phyloP scores from a whole-genome alignment of 2,888 invertebrate genomes.

The Mythimna ferrago region DNA sequence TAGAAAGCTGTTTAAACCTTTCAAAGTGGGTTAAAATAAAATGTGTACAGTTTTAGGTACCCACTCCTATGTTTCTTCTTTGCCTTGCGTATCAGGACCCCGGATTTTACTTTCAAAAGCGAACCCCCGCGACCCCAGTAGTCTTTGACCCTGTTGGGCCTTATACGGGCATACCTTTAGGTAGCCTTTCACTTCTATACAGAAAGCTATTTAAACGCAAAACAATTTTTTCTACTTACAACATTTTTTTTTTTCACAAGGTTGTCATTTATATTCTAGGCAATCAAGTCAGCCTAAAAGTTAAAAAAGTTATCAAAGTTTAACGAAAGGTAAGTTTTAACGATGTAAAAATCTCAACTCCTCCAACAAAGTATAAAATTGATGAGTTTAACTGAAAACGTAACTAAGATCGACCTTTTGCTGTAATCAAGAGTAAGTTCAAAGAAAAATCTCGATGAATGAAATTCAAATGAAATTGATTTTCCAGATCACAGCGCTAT shows the following conservation, averaged over 20 bases:
- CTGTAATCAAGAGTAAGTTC: slow-evolving; percentile 42
- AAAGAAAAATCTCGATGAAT: slow-evolving; percentile 42
- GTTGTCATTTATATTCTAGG: background rate
- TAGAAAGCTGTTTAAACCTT: no score
- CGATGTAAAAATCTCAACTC: slow-evolving; percentile 15
- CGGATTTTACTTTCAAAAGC: no score
- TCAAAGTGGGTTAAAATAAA: no score
- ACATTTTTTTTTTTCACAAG: background rate
- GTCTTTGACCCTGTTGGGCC: no score
- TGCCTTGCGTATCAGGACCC: no score
- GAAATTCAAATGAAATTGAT: slow-evolving; percentile 52
- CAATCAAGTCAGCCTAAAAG: slow-evolving; percentile 15
- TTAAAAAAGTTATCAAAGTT: slow-evolving; percentile 7
- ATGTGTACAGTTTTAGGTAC: no score
- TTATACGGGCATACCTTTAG: no score
- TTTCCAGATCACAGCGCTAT: slow-evolving; percentile 44
- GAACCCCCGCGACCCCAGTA: no score
- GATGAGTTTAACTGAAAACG: slow-evolving; percentile 15
- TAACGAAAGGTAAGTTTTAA: slow-evolving; percentile 12
- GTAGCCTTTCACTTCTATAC: background rate
- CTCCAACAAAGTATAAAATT: slow-evolving; percentile 32
- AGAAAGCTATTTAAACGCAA: background rate
- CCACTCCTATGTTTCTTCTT: no score
- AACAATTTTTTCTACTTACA: background rate
- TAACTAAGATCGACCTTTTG: slow-evolving; percentile 35